phyloP scores from a whole-genome alignment of 2,113 vertebrate genomes.

The Callipepla californica region DNA sequence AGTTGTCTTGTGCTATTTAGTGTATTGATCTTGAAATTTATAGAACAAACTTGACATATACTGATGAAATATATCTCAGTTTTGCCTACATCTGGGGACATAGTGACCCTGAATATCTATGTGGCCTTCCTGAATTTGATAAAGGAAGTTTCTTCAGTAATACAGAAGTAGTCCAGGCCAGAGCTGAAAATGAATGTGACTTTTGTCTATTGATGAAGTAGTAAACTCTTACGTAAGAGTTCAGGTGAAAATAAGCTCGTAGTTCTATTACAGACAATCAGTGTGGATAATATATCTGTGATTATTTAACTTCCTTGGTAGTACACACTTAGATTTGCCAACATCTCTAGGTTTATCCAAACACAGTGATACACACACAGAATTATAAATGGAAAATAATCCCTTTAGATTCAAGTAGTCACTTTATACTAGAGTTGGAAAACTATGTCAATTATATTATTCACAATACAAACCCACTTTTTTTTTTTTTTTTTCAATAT shows the following conservation, averaged over 20 bases:
- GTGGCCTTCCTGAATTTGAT: background rate
- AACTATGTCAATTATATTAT: background rate
- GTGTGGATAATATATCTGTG: background rate
- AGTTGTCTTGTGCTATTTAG: background rate
- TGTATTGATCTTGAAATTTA: background rate
- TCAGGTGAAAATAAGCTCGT: background rate
- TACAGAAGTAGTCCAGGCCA: background rate
- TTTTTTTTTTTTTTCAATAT: background rate
- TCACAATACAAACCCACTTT: background rate
- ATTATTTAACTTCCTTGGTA: background rate
- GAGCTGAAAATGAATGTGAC: background rate
- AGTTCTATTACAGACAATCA: background rate
- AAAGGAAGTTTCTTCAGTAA: background rate
- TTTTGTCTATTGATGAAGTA: background rate
- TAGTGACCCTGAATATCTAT: background rate
- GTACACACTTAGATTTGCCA: background rate
- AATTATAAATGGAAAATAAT: background rate
- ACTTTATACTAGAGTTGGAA: background rate
- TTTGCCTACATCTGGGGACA: background rate
- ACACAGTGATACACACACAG: background rate
- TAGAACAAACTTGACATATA: background rate
- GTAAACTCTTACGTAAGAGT: background rate
- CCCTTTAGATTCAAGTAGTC: background rate
- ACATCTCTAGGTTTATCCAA: background rate
- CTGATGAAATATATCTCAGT: background rate